Evolutionary conservation across 2,113 vertebrate genomes (phyloP).

Genomic region (Tachuris rubrigastra): DNA sequence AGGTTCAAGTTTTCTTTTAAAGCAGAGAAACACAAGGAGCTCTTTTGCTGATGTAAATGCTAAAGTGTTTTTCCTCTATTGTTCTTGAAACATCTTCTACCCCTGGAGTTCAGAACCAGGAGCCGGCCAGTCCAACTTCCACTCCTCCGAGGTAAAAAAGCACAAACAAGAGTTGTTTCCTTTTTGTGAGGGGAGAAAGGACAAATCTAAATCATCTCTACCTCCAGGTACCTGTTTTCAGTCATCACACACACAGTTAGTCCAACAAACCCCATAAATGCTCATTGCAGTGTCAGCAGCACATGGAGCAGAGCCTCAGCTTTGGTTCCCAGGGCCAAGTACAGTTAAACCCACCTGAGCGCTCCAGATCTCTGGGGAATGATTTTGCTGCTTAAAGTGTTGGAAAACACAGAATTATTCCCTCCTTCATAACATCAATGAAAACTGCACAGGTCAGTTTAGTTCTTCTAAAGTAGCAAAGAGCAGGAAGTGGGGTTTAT

Average conservation of each 20-base stretch:
- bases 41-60: background rate
- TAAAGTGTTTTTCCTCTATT: background rate
- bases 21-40: background rate
- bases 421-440: background rate
- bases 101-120: background rate
- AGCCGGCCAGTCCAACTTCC: background rate
- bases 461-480: background rate
- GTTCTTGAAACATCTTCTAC: background rate
- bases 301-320: background rate
- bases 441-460: background rate
- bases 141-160: background rate
- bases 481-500: background rate
- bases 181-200: background rate
- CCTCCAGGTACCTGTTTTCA: background rate
- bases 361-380: background rate
- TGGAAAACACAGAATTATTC: background rate
- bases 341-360: background rate
- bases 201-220: background rate
- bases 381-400: background rate
- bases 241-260: background rate
- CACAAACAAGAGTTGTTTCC: fast-evolving
- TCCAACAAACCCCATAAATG: background rate
- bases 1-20: background rate
- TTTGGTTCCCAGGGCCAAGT: background rate
- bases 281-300: background rate